Evolutionary conservation across 1,140 invertebrate genomes (phyloP).

Genomic region (Homarus americanus): DNA sequence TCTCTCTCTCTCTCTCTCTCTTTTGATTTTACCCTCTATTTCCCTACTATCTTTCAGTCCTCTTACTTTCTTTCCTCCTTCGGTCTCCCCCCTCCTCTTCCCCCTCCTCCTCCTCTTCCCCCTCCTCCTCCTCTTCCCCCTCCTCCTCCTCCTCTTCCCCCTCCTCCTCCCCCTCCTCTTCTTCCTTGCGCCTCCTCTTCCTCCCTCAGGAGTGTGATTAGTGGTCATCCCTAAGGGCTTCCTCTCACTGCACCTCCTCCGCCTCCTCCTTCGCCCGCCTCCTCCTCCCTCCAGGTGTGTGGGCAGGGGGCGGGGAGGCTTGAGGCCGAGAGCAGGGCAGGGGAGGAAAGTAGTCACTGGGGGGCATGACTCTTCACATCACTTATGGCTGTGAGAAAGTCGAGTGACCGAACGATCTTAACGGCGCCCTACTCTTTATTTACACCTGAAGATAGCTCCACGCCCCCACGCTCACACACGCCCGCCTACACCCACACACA

Average conservation of each 20-base stretch:
- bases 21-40: too few species aligned
- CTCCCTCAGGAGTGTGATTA: too few species aligned
- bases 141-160: constrained; percentile 1
- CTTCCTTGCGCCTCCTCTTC: background rate
- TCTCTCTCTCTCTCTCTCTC: too few species aligned
- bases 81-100: background rate
- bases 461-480: background rate
- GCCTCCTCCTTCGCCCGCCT: too few species aligned
- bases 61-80: background rate
- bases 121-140: background rate
- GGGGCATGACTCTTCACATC: background rate
- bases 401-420: background rate
- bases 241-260: too few species aligned
- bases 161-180: constrained; percentile 11
- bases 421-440: background rate
- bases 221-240: too few species aligned
- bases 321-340: too few species aligned
- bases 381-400: background rate
- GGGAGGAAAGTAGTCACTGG: too few species aligned
- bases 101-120: background rate
- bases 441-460: background rate
- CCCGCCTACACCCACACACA: too few species aligned
- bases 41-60: background rate
- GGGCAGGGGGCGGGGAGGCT: too few species aligned
- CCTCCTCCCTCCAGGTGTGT: background rate